These are phyloP conservation scores for Nannoperca australis DNA, from an alignment of 2,797 vertebrate species.

Conservation along the genomic window DNA sequence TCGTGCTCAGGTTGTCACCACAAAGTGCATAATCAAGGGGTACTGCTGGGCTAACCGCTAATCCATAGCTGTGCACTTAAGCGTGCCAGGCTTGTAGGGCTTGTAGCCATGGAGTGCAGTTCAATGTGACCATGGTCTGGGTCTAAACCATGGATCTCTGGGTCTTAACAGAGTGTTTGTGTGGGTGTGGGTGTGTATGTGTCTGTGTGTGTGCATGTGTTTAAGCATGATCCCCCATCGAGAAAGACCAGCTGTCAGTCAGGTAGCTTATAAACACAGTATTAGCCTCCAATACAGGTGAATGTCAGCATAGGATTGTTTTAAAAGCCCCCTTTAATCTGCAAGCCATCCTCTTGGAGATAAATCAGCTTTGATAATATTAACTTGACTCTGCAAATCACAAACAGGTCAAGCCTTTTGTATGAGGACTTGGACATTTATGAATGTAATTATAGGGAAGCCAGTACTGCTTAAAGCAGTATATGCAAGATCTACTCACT, in stretches of 20 bases:
- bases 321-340: conserved; percentile 81
- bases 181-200: conserved; percentile 18
- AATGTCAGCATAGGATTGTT: conserved; percentile 75
- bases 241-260: conserved; percentile 63
- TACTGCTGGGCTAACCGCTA: conserved; percentile 73
- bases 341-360: conserved; percentile 51
- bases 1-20: conserved; percentile 74
- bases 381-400: conserved; percentile 68
- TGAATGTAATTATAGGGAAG: conserved; percentile 66
- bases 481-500: conserved; percentile 11
- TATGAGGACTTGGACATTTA: conserved; percentile 67
- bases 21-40: conserved; percentile 74
- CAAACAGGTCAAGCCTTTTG: conserved; percentile 63
- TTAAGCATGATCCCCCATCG: conserved; percentile 18
- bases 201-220: conserved; percentile 33
- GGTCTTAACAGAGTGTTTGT: conserved; percentile 30
- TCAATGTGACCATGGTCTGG: conserved; percentile 51
- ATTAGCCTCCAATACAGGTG: conserved; percentile 77
- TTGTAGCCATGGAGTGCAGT: conserved; percentile 60
- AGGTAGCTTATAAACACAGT: conserved; percentile 73
- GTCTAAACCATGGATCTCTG: conserved; percentile 47
- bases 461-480: conserved; percentile 16
- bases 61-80: conserved; percentile 79
- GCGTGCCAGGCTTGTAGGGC: conserved; percentile 62
- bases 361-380: conserved; percentile 72